Evolutionary conservation across 2,113 vertebrate genomes (phyloP).

Genomic region (Noctilio leporinus): DNA sequence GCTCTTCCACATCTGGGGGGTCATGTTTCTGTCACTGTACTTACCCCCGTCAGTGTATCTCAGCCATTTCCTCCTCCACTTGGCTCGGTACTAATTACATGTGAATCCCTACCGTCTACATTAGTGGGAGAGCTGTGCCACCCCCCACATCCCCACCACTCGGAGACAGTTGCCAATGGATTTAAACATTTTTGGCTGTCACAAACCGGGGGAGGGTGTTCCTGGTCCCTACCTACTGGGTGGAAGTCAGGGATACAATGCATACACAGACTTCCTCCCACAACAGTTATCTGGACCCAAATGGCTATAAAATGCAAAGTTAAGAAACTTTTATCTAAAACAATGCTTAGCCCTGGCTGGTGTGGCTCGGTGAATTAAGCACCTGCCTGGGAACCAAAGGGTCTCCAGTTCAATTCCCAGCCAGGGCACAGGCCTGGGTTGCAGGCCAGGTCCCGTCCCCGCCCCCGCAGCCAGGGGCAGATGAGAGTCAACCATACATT

Average conservation of each 20-base stretch:
- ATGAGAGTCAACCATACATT: too few relatives aligned
- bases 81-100: not conserved
- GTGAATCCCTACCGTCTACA: not conserved
- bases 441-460: too few relatives aligned
- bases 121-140: not conserved
- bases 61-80: not conserved
- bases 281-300: not conserved
- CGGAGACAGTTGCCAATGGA: not conserved
- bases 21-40: not conserved
- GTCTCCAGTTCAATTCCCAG: too few relatives aligned
- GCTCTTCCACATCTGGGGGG: not conserved
- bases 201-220: not conserved
- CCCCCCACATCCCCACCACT: not conserved
- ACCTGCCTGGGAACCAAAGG: too few relatives aligned
- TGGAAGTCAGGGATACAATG: not conserved
- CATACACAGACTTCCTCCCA: not conserved
- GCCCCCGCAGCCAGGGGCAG: too few relatives aligned
- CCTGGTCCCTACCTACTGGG: not conserved
- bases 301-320: not conserved
- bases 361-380: too few relatives aligned
- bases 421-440: too few relatives aligned
- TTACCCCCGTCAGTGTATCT: not conserved
- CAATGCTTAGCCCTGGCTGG: not conserved
- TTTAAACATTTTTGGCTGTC: not conserved
- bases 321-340: not conserved